Percentiles rank a stretch among this genome's conserved stretches.
Conservation (phyloP, 2,888 invertebrate species). For the Leptura quadrifasciata region DNA sequence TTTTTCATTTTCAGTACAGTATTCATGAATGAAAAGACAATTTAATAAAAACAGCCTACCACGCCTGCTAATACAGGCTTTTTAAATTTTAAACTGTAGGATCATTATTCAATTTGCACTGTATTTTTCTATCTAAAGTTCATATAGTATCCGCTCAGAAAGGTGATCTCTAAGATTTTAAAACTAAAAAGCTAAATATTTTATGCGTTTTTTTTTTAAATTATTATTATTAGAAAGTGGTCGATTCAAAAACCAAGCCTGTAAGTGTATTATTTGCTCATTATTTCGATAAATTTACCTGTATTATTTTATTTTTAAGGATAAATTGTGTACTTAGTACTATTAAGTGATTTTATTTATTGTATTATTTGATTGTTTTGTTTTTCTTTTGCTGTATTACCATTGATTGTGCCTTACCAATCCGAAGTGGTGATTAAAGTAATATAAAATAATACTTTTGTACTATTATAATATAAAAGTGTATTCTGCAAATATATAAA, state of each 20-base stretch:
- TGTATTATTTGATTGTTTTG: conserved; percentile 48
- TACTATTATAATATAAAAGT: conserved; percentile 58
- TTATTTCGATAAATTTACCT: conserved; percentile 34
- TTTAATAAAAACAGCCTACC: conserved; percentile 35
- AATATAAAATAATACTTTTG: conserved; percentile 64
- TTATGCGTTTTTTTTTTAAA: conserved; percentile 19
- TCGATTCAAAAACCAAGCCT: conserved; percentile 32
- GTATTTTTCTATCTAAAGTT: background rate
- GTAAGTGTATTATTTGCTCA: conserved; percentile 45
- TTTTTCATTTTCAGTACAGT: background rate
- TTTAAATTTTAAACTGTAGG: background rate
- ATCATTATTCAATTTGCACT: background rate
- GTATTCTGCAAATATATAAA: conserved; percentile 52
- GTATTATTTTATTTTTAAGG: conserved; percentile 42
- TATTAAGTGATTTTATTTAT: conserved; percentile 52
- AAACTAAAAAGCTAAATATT: background rate
- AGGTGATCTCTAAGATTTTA: conserved; percentile 1
- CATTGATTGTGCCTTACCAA: conserved; percentile 66
- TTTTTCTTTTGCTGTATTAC: conserved; percentile 61
- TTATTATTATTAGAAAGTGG: conserved; percentile 23
- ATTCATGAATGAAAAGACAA: background rate
- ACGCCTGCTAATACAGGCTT: conserved; percentile 13
- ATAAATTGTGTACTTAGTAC: conserved; percentile 53
- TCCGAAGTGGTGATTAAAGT: conserved; percentile 62
- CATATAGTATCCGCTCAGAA: conserved; percentile 8